Evolutionary conservation across 2,113 vertebrate species (phyloP).

Genomic region (Strix uralensis): DNA sequence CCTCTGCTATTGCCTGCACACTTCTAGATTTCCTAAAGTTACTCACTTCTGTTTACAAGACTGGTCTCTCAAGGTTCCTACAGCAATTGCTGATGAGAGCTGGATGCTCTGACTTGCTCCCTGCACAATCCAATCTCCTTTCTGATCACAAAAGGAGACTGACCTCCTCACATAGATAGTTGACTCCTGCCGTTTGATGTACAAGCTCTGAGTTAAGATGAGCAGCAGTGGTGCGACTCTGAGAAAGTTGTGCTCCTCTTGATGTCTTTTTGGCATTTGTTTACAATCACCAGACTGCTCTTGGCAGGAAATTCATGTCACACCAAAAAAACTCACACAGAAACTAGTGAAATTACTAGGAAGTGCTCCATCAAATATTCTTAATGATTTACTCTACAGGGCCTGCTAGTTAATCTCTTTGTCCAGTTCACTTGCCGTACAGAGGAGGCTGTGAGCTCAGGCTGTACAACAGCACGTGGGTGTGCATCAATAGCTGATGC

Average conservation of each 20-base stretch:
- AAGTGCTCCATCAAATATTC: background rate
- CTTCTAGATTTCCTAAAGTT: background rate
- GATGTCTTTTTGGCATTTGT: background rate
- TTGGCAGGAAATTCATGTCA: background rate
- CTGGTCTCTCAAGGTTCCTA: background rate
- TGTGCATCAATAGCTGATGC: fast-evolving
- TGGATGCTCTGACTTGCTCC: background rate
- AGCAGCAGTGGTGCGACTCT: background rate
- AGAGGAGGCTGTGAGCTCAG: background rate
- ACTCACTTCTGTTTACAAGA: background rate
- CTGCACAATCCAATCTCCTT: background rate
- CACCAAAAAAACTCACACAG: background rate
- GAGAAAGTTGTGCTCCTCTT: background rate
- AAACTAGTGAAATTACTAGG: background rate
- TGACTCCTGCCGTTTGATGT: background rate
- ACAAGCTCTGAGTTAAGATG: background rate
- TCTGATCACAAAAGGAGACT: background rate
- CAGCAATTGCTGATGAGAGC: background rate
- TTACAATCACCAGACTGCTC: background rate
- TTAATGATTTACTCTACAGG: background rate
- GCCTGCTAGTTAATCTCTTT: background rate
- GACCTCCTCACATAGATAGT: background rate
- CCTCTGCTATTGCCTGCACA: background rate
- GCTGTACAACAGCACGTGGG: background rate
- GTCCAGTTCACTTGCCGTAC: background rate